Percentiles rank a stretch among this genome's conserved stretches.
phyloP scores from a whole-genome alignment of 2,113 vertebrate species.

The Pycnonotus jocosus region DNA sequence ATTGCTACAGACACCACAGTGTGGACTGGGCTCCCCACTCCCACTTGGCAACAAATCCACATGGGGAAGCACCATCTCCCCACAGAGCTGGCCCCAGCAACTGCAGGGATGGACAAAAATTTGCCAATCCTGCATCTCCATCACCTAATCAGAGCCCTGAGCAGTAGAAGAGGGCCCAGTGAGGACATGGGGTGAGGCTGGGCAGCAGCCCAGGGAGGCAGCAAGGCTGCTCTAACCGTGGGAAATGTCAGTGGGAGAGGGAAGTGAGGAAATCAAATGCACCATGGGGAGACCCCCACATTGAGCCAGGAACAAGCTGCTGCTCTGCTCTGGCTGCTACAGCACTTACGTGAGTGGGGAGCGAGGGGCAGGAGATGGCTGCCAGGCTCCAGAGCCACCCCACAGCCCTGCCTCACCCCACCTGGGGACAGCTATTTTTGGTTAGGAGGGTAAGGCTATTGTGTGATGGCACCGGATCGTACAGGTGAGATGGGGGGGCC shows the following conservation, averaged over 20 bases:
- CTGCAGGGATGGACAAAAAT: background rate
- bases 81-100: background rate
- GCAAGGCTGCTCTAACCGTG: background rate
- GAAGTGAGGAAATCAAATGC: background rate
- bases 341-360: background rate
- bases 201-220: background rate
- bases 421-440: background rate
- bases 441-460: conserved; percentile 72
- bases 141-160: background rate
- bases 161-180: background rate
- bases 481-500: background rate
- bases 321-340: background rate
- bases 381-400: background rate
- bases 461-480: conserved; percentile 63
- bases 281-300: background rate
- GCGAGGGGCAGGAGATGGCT: background rate
- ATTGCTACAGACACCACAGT: background rate
- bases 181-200: background rate
- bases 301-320: conserved; percentile 7
- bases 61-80: background rate
- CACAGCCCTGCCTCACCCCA: background rate
- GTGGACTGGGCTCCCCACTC: background rate
- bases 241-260: background rate
- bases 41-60: background rate
- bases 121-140: background rate